Evolutionary conservation across 2,888 invertebrate genomes (phyloP), one percentile per base, ranked within the genome.

Genomic region (Zygogramma bicolorata): DNA sequence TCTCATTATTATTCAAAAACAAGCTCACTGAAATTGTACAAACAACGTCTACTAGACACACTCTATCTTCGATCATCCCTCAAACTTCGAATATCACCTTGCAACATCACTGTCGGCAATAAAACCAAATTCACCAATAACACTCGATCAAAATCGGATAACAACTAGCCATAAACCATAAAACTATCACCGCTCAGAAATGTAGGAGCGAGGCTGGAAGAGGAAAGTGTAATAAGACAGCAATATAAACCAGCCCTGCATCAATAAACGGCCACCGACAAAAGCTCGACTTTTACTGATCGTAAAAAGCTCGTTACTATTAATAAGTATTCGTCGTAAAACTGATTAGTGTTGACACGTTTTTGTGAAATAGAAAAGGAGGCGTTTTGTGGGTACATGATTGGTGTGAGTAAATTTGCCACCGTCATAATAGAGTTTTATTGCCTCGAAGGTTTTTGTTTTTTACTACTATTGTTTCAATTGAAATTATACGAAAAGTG

Each of bases 281-380:
- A 81, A 83, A 82, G 83, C 82, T 81, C 80, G 84, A 88, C 88
- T 88, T 89, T 89, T 89, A 89, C 86, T 81, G 85, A 83, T 88
- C 89, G 88, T 89, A 89, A 89, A 89, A 87, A 83, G 85, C 86
- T 87, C 88, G 88, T 89, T 88, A 89, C 88, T 88, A 88, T 89
- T 89, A 89, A 89, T 89, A 89, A 89, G 88, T 88, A 88, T 88
- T 88, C 87, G 82, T 84, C 89, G 88, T 89, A 89, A 89, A 89
- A 89, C 88, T 88, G 88, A 89, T 89, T 88, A 88, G 86, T 87
- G 88, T 89, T 88, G 88, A 89, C 89, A 89, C 88, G 87, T 88
- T 87, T 87, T 87, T 88, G 85, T 86, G 85, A 87, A 85, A 85
- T 85, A 82, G 80, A 80, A 82, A 81, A 83, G 80, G 84, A 80